Evolutionary conservation across 2,888 invertebrate species (phyloP).

Genomic region (Ischnura elegans): DNA sequence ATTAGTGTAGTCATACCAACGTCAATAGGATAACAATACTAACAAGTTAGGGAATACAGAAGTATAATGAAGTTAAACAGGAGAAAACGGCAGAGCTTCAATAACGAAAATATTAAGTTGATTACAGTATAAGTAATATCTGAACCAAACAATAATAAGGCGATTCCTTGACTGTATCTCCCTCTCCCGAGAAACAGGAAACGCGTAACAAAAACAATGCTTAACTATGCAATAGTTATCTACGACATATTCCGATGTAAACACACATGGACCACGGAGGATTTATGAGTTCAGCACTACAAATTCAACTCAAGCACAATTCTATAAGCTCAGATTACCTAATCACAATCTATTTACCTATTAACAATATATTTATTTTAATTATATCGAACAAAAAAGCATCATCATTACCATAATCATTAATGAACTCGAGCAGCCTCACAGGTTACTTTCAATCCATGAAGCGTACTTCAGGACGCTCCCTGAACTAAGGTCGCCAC

Average conservation of each 20-base stretch:
- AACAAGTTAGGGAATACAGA: too few species aligned
- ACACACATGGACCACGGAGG: slow-evolving; percentile 33
- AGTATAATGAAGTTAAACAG: too few species aligned
- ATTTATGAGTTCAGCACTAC: slow-evolving; percentile 23
- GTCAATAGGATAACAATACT: too few species aligned
- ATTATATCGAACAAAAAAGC: slow-evolving; percentile 67
- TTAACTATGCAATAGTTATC: slow-evolving; percentile 50
- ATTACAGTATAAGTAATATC: too few species aligned
- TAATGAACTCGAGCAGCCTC: slow-evolving; percentile 65
- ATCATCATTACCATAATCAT: slow-evolving; percentile 67
- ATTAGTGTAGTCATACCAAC: too few species aligned
- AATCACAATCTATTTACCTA: slow-evolving; percentile 41
- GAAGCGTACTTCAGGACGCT: slow-evolving; percentile 65
- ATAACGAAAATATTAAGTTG: too few species aligned
- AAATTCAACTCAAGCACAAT: slow-evolving; percentile 49
- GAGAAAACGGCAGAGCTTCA: too few species aligned
- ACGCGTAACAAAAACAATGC: slow-evolving; percentile 48
- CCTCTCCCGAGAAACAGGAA: slow-evolving; percentile 25
- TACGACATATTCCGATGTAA: slow-evolving; percentile 16
- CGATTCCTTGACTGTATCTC: slow-evolving; percentile 35
- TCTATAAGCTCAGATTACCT: slow-evolving; percentile 56
- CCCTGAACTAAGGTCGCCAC: slow-evolving; percentile 64
- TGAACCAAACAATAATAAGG: not conserved
- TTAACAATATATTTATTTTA: slow-evolving; percentile 56
- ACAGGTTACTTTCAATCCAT: slow-evolving; percentile 63